Percentiles rank a stretch among this genome's conserved stretches.
These are phyloP conservation scores for Cotesia chilonis DNA, from an alignment of 1,140 invertebrate species.

Conservation along the genomic window DNA sequence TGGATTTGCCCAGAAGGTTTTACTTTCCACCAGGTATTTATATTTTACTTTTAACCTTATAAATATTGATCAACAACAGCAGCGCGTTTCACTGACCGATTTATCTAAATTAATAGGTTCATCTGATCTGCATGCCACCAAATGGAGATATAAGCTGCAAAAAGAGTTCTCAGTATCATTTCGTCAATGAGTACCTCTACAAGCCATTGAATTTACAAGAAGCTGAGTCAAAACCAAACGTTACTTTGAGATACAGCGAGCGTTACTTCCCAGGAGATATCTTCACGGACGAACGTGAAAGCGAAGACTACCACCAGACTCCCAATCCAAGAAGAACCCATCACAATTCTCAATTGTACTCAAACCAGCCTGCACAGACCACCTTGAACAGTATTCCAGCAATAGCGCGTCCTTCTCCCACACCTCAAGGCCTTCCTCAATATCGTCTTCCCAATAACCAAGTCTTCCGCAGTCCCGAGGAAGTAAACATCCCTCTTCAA, in stretches of 20 bases:
- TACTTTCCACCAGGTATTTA: conserved; percentile 86
- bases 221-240: conserved; percentile 81
- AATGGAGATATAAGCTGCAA: conserved; percentile 89
- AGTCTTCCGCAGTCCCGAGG: conserved; percentile 83
- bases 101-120: conserved; percentile 70
- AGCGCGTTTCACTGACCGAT: no score
- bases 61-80: no score
- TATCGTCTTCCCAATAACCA: conserved; percentile 66
- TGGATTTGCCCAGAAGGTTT: conserved; percentile 94
- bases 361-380: conserved; percentile 47
- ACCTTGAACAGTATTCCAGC: conserved; percentile 60
- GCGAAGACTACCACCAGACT: conserved; percentile 67
- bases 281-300: conserved; percentile 74
- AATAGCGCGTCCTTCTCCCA: conserved; percentile 51
- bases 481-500: conserved; percentile 84
- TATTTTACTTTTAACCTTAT: no score
- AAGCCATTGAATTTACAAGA: conserved; percentile 86
- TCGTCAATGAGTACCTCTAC: conserved; percentile 93
- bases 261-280: conserved; percentile 81
- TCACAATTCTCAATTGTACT: conserved; percentile 46
- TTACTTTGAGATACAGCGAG: conserved; percentile 85
- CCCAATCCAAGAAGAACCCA: conserved; percentile 51
- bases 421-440: conserved; percentile 43
- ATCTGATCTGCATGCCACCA: conserved; percentile 92
- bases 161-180: conserved; percentile 88